These are phyloP conservation scores for Dipus sagitta DNA, from an alignment of 2,797 vertebrate genomes.

Conservation along the genomic window DNA sequence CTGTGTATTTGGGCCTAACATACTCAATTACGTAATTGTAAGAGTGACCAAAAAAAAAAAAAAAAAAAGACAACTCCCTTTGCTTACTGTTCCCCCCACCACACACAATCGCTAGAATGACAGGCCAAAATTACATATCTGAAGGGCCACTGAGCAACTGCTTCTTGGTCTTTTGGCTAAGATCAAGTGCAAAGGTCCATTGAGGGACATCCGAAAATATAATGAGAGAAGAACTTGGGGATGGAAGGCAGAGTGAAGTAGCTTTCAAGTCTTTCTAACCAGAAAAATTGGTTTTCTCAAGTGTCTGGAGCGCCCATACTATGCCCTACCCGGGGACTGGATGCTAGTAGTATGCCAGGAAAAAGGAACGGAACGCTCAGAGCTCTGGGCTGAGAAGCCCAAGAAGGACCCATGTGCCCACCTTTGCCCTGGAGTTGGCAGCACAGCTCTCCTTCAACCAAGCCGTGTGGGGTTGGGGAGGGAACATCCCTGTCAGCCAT, in stretches of 20 bases:
- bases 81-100: neutral
- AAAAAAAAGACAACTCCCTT: neutral
- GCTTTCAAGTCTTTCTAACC: constrained; percentile 64
- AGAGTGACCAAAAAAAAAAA: neutral
- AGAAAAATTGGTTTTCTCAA: constrained; percentile 29
- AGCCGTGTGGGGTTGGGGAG: neutral
- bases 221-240: constrained; percentile 26
- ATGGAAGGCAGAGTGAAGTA: neutral
- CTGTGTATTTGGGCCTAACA: constrained; percentile 4
- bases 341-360: neutral
- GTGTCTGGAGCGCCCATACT: constrained; percentile 15
- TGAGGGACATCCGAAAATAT: neutral
- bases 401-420: neutral
- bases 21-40: neutral
- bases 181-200: neutral
- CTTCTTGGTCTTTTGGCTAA: neutral
- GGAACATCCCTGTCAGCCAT: neutral
- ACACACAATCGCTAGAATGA: neutral
- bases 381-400: neutral
- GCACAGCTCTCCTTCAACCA: constrained; percentile 37
- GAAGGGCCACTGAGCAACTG: neutral
- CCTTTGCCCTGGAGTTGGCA: constrained; percentile 25
- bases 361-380: constrained; percentile 12
- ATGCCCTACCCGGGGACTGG: neutral
- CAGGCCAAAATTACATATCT: constrained; percentile 44